These are phyloP conservation scores for Parasteatoda lunata DNA, from an alignment of 2,888 invertebrate genomes.

Conservation along the genomic window DNA sequence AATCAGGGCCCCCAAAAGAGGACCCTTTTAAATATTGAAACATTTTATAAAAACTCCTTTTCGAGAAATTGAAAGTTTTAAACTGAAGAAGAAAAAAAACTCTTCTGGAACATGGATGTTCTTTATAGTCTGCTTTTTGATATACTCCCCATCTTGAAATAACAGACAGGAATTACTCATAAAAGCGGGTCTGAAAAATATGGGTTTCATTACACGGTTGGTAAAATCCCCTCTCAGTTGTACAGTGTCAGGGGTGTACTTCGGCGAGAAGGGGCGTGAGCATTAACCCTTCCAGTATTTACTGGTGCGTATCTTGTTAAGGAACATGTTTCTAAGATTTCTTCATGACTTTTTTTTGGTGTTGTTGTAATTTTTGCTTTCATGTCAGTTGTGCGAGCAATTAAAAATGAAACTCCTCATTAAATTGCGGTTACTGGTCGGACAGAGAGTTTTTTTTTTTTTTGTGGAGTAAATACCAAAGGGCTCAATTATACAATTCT, in stretches of 20 bases:
- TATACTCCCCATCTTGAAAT: too few species aligned
- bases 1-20: not conserved
- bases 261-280: not conserved
- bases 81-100: too few species aligned
- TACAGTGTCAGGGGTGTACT: not conserved
- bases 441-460: not conserved
- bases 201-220: conserved; percentile 59
- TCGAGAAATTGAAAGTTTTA: not conserved
- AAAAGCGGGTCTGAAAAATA: conserved; percentile 53
- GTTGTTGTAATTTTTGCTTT: not conserved
- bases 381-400: not conserved
- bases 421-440: not conserved
- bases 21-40: not conserved
- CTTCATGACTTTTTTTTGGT: conserved; percentile 13
- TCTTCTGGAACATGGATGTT: too few species aligned
- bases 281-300: not conserved
- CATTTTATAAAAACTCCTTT: not conserved
- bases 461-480: too few species aligned
- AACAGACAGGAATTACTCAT: conserved; percentile 47
- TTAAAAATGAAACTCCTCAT: not conserved
- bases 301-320: conserved; percentile 29
- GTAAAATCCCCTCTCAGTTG: conserved; percentile 6
- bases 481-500: not conserved
- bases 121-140: too few species aligned
- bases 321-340: not conserved